Evolutionary conservation across 2,113 vertebrate species (phyloP).

Genomic region (Anseranas semipalmata): DNA sequence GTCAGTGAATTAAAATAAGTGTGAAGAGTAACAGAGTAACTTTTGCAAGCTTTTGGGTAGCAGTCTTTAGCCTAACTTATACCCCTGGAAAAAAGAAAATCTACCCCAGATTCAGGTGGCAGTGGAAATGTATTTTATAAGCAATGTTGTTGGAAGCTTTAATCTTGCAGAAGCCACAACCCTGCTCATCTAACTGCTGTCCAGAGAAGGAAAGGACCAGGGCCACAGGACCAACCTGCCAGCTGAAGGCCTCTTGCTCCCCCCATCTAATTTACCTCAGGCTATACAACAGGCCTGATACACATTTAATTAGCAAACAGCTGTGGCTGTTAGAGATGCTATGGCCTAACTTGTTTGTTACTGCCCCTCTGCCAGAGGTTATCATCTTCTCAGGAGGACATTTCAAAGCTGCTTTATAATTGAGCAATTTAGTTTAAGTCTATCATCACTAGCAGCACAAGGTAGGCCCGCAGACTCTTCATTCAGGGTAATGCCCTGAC

Average conservation of each 20-base stretch:
- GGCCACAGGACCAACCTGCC: background rate
- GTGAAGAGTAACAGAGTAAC: background rate
- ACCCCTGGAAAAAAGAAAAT: background rate
- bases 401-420: background rate
- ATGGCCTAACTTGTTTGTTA: background rate
- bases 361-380: background rate
- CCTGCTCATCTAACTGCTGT: background rate
- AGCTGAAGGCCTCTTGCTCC: background rate
- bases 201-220: background rate
- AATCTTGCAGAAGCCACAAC: background rate
- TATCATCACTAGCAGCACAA: accelerated
- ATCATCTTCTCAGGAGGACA: background rate
- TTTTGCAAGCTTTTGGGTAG: background rate
- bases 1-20: background rate
- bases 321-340: background rate
- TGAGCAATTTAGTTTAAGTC: background rate
- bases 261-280: background rate
- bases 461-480: background rate
- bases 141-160: background rate
- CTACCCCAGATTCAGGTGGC: accelerated
- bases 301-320: background rate
- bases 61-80: background rate
- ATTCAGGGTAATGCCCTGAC: background rate
- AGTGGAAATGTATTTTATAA: background rate
- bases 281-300: background rate